Evolutionary conservation across 2,888 invertebrate genomes (phyloP).

Genomic region (Drosophila pseudotakahashii): DNA sequence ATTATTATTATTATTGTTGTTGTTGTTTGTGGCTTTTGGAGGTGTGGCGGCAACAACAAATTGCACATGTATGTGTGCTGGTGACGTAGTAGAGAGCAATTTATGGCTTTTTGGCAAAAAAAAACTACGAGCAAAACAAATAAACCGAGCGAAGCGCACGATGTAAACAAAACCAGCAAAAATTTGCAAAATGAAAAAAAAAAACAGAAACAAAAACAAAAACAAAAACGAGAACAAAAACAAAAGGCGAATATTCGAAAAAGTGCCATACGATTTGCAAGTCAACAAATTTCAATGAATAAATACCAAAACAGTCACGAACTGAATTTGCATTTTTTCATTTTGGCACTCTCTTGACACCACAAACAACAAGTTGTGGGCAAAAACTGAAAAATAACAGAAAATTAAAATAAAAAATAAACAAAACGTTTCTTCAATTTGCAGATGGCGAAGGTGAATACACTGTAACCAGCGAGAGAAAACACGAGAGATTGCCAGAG

Average conservation of each 20-base stretch:
- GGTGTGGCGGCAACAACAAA: conserved; percentile 58
- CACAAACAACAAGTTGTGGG: conserved; percentile 71
- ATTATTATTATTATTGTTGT: not conserved
- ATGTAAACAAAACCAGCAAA: conserved; percentile 69
- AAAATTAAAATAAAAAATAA: conserved; percentile 18
- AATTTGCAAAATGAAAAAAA: conserved; percentile 33
- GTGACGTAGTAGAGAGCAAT: conserved; percentile 28
- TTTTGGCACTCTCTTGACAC: conserved; percentile 37
- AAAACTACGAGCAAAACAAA: conserved; percentile 52
- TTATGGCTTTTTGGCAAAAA: conserved; percentile 57
- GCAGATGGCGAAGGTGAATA: conserved; percentile 62
- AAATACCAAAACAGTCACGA: conserved; percentile 43
- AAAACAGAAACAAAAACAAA: not conserved
- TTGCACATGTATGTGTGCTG: conserved; percentile 5
- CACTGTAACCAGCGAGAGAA: conserved; percentile 40
- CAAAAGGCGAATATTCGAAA: conserved; percentile 15
- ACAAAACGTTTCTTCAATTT: conserved; percentile 10
- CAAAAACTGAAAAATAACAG: conserved; percentile 13
- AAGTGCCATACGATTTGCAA: conserved; percentile 34
- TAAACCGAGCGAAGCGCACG: conserved; percentile 44
- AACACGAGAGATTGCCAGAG: conserved; percentile 1
- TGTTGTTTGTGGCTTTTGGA: conserved; percentile 49
- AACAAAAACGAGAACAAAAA: not conserved
- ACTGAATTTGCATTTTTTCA: conserved; percentile 3
- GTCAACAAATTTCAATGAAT: conserved; percentile 42